Conservation (phyloP, 1,140 invertebrate species). For the Hyphantria cunea region DNA sequence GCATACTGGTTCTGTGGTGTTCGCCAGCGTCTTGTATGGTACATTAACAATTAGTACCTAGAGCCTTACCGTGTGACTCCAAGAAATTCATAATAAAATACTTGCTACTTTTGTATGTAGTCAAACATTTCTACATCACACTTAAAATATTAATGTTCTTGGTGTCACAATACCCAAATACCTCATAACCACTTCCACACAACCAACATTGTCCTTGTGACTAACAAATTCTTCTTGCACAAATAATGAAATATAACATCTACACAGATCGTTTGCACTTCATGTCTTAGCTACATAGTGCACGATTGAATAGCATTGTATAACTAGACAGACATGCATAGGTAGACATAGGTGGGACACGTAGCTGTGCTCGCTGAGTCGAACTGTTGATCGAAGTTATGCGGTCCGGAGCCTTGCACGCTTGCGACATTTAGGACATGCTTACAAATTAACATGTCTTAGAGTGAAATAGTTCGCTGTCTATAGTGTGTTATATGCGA, state of each 20-base stretch:
- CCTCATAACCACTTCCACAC: conserved; percentile 53
- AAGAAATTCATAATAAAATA: conserved; percentile 15
- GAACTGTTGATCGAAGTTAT: conserved; percentile 39
- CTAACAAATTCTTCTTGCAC: conserved; percentile 72
- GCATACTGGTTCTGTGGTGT: conserved; percentile 59
- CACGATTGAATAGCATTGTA: conserved; percentile 13
- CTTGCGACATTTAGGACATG: conserved; percentile 46
- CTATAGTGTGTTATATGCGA: conserved; percentile 32
- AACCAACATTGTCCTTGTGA: conserved; percentile 66
- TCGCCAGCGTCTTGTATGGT: conserved; percentile 44
- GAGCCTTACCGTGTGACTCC: conserved; percentile 20
- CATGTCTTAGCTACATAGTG: conserved; percentile 15
- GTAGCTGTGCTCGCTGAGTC: conserved; percentile 35
- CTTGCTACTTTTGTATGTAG: conserved; percentile 9
- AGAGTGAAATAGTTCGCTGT: conserved; percentile 38
- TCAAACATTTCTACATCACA: conserved; percentile 8
- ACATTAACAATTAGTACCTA: conserved; percentile 39
- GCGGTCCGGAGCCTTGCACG: conserved; percentile 46
- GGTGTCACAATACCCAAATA: conserved; percentile 33
- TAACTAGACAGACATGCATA: conserved; percentile 23
- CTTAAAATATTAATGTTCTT: conserved; percentile 5
- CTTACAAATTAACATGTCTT: conserved; percentile 54
- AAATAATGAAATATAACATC: conserved; percentile 28
- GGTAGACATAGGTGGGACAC: conserved; percentile 27
- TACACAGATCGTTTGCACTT: conserved; percentile 30